phyloP scores from a whole-genome alignment of 2,113 vertebrate species.

The Rana temporaria region DNA sequence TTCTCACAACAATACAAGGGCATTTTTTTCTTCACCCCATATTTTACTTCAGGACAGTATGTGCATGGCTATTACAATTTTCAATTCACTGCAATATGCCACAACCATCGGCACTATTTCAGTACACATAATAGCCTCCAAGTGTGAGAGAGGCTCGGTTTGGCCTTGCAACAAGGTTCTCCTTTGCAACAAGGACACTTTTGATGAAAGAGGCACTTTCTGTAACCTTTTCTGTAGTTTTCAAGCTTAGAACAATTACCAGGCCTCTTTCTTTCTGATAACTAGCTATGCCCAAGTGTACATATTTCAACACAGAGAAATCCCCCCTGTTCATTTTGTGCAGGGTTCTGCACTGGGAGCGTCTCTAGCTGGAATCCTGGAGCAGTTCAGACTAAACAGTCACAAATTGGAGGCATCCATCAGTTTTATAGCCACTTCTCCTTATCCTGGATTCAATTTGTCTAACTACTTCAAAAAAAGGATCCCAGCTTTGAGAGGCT shows the following conservation, averaged over 20 bases:
- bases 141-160: too few relatives aligned
- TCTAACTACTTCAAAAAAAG: constrained; percentile 54
- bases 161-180: too few relatives aligned
- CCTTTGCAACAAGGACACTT: too few relatives aligned
- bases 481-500: constrained; percentile 35
- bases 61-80: too few relatives aligned
- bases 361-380: constrained; percentile 27
- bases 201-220: too few relatives aligned
- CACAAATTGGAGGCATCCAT: constrained; percentile 58
- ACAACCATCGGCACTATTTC: too few relatives aligned
- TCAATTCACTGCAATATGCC: too few relatives aligned
- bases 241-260: background rate
- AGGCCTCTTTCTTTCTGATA: constrained; percentile 22
- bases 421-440: constrained; percentile 56
- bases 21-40: too few relatives aligned
- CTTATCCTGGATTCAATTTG: constrained; percentile 58
- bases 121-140: too few relatives aligned
- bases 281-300: constrained; percentile 19
- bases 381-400: constrained; percentile 56
- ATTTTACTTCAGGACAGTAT: too few relatives aligned
- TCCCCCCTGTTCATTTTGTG: constrained; percentile 21
- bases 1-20: too few relatives aligned
- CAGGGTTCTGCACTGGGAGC: constrained; percentile 22
- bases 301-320: constrained; percentile 32
- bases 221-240: background rate